Percentiles rank a stretch among this genome's conserved stretches.
These are phyloP conservation scores for Pipistrellus pipistrellus DNA, from an alignment of 2,797 vertebrate genomes.

Conservation along the genomic window DNA sequence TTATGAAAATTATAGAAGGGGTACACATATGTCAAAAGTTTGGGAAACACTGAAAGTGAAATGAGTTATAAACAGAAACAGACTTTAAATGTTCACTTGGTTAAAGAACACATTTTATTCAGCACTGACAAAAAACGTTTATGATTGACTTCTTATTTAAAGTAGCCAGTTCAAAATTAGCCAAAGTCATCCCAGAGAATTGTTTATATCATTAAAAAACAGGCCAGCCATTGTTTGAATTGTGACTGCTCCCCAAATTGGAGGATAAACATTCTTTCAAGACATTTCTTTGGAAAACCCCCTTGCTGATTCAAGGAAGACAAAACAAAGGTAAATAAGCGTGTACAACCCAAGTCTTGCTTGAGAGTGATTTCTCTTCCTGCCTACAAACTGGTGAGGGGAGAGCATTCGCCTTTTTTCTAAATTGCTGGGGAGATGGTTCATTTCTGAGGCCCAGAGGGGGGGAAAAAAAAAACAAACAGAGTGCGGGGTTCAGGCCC, in stretches of 20 bases:
- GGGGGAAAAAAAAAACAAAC: neutral
- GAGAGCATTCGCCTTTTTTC: neutral
- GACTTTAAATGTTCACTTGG: slow-evolving; percentile 29
- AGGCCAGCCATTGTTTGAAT: neutral
- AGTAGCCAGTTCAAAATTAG: neutral
- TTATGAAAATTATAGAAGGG: no score
- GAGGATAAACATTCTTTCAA: neutral
- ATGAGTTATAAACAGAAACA: slow-evolving; percentile 39
- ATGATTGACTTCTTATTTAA: neutral
- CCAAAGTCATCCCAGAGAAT: slow-evolving; percentile 17
- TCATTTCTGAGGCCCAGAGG: neutral
- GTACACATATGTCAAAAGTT: no score
- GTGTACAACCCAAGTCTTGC: neutral
- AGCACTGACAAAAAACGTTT: neutral
- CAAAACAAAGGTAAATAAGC: neutral
- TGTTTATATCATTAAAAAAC: slow-evolving; percentile 38
- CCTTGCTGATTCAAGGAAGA: neutral
- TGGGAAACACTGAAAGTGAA: neutral
- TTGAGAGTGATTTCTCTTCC: neutral
- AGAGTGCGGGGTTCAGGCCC: neutral
- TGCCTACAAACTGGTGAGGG: neutral
- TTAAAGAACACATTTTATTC: slow-evolving; percentile 28
- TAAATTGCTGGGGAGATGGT: neutral
- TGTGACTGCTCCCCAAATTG: neutral
- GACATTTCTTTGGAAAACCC: slow-evolving; percentile 18